A percentile compares a stretch with the other conserved stretches of the same genome.
Evolutionary conservation across 2,888 invertebrate species (phyloP).

Genomic region (Tipula vernalis): DNA sequence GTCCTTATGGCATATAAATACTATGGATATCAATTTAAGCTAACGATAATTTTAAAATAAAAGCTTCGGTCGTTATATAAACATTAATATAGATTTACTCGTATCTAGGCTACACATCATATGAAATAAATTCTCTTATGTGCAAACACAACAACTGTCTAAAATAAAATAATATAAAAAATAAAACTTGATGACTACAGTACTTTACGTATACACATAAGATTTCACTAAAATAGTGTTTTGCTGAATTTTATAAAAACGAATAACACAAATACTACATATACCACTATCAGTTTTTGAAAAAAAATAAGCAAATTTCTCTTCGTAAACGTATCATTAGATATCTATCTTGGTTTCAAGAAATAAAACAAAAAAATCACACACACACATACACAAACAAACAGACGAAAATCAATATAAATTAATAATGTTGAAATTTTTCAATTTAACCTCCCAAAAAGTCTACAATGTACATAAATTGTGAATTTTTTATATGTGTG

Average conservation of each 20-base stretch:
- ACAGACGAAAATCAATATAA: neutral
- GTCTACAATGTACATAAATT: neutral
- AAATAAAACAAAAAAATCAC: neutral
- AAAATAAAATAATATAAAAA: neutral
- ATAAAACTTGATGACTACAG: neutral
- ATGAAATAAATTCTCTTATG: neutral
- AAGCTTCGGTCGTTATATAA: neutral
- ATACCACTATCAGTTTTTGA: neutral
- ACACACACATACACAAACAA: neutral
- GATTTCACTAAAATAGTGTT: neutral
- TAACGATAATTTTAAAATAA: neutral
- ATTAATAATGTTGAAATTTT: neutral
- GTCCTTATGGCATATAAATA: neutral
- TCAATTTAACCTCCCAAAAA: neutral
- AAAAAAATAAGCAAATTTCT: neutral
- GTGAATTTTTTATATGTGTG: neutral
- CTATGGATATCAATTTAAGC: neutral
- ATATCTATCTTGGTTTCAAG: neutral
- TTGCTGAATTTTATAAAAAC: neutral
- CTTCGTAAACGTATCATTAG: neutral
- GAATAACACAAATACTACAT: neutral
- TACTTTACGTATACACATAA: neutral
- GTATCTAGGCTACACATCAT: neutral
- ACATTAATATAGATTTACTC: neutral
- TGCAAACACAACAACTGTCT: neutral